Evolutionary conservation across 2,888 invertebrate species (phyloP), one percentile per base, ranked within the genome.

Genomic region (Plutella xylostella): DNA sequence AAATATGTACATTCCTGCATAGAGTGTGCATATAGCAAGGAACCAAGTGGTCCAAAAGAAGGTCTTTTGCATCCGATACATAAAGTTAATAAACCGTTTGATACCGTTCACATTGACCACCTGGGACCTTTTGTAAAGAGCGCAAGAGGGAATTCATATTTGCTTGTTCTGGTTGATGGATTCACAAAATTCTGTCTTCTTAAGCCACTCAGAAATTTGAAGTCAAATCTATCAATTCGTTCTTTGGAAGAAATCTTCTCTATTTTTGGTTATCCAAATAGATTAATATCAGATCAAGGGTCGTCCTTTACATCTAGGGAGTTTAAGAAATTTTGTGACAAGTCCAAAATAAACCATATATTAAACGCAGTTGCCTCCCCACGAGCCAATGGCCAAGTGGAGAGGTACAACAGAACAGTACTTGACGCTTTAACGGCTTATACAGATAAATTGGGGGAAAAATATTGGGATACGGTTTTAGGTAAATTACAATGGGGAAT

Each of bases 311-410:
- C 18, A 6, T 15, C 28, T 15, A 28, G 17, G 17, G 12, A 12
- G 6, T 28, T 39, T 15, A 39, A 39, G 14, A 14, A 39, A n/a
- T 33, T 33, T 33, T 7, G 12, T 4, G 9, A n/a, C 15, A 2
- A 3, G n/a, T 28, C 9, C n/a, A n/a, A n/a, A 9, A 34, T 34
- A 7, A 51, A 48, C 15, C 52, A 52, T 30, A 30, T 57, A 4
- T 11, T 47, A 4, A 54, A 55, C 18, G 47, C 54, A 3, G 55
- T 54, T 2, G 52, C 52, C 1, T 55, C 55, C 0, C 55, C 55
- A 1, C 33, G 57, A 19, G 56, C 55, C 1, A 56, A 56, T 41
- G 54, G 52, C 4, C 53, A 55, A 21, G 49, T 55, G 1, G 55
- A 56, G 15, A 14, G 55, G 15, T 51, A 43, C 21, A 55, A 55